These are phyloP conservation scores for Serinus canaria DNA, from an alignment of 2,113 vertebrate genomes.

Conservation along the genomic window DNA sequence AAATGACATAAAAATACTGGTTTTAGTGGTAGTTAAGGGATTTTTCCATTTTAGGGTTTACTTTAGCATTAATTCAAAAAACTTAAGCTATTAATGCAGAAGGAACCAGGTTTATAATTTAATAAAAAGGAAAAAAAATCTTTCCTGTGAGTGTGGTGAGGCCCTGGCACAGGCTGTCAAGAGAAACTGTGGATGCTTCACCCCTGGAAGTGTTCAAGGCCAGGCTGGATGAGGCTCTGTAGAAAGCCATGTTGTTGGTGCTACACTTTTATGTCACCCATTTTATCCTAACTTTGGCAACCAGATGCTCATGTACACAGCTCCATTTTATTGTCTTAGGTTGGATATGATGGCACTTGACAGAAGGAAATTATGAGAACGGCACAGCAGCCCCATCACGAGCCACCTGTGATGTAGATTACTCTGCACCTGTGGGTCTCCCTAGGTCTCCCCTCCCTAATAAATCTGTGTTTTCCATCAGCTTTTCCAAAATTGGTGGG, in stretches of 20 bases:
- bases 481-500: neutral
- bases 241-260: neutral
- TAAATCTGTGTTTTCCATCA: neutral
- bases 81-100: neutral
- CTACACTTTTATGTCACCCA: neutral
- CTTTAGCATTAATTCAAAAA: neutral
- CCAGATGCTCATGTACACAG: neutral
- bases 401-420: neutral
- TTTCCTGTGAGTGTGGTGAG: neutral
- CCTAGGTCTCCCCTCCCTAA: neutral
- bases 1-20: neutral
- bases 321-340: neutral
- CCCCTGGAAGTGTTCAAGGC: neutral
- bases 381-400: neutral
- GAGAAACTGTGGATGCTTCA: neutral
- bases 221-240: neutral
- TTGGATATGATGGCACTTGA: neutral
- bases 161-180: neutral
- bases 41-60: neutral
- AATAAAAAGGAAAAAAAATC: neutral
- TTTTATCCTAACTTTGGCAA: neutral
- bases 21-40: neutral
- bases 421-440: rapidly evolving
- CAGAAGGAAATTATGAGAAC: neutral
- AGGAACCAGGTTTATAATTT: neutral